Evolutionary conservation across 2,113 vertebrate genomes (phyloP), one percentile per base, ranked within the genome.

Genomic region (Crotophaga sulcirostris): DNA sequence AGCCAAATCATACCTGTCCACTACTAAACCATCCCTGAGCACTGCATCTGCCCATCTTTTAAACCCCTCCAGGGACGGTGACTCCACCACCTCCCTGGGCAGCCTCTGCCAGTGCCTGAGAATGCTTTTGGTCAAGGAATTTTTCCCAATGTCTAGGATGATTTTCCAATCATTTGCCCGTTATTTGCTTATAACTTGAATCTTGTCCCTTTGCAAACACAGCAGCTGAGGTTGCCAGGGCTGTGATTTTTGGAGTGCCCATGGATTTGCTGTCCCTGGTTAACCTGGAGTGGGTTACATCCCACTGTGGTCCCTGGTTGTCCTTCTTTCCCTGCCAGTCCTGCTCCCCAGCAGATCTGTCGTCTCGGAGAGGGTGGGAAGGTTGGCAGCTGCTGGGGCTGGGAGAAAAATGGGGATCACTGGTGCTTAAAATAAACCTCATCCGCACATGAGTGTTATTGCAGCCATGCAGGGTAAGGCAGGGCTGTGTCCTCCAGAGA

Each of bases 241-340:
- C 49, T 63, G 63, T 1, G 8, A 4, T 3, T 8, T 24, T 49
- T 4, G 2, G 45, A 49, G 19, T n/a, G 76, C 10, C 26, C 29
- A 0, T 14, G 75, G 68, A 20, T 78, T 73, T 60, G 24, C 63
- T 64, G 40, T 24, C 24, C 69, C 19, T 3, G 0, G 3, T 49
- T 16, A 60, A 9, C 51, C 16, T 3, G 3, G 66, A 51, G 51
- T 0, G 3, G 66, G 23, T 15, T 62, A 34, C 11, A 58, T 23
- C 51, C 31, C 0, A 0, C 45, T 20, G 18, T 10, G 28, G 31
- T 63, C 38, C 34, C 2, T 0, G 0, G 3, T 2, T 49, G 19
- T 38, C 34, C 31, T 18, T 19, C 55, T 74, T 13, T 29, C 55
- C 56, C 16, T 6, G 23, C 49, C 51, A 26, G 51, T 21, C 28